A percentile compares a stretch with the other conserved stretches of the same genome.
phyloP scores from a whole-genome alignment of 2,113 vertebrate genomes.

The Tricholaema leucomelas region DNA sequence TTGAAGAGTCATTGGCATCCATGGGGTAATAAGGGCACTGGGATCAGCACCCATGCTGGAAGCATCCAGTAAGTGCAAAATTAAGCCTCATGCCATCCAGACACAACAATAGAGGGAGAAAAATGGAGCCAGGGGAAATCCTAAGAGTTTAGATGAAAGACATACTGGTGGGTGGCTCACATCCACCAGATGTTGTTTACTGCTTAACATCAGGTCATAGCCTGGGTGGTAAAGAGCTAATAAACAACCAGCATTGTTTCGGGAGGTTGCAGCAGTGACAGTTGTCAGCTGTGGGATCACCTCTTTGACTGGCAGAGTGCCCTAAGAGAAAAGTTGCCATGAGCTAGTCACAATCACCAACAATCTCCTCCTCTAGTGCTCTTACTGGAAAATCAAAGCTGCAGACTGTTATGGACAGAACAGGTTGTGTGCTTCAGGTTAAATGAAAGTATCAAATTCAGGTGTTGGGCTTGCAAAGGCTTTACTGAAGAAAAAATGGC shows the following conservation, averaged over 20 bases:
- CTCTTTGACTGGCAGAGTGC: background rate
- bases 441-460: background rate
- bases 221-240: background rate
- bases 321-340: background rate
- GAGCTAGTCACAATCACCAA: background rate
- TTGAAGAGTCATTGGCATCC: accelerated
- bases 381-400: background rate
- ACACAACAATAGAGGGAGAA: background rate
- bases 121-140: background rate
- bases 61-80: background rate
- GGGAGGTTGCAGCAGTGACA: background rate
- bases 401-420: background rate
- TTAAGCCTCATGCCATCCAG: background rate
- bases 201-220: background rate
- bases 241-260: background rate
- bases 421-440: background rate
- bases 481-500: background rate
- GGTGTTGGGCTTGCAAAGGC: background rate
- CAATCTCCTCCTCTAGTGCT: background rate
- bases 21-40: accelerated
- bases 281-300: background rate
- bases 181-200: background rate
- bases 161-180: background rate
- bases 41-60: background rate
- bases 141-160: background rate